These are phyloP conservation scores for Planococcus citri DNA, from an alignment of 1,140 invertebrate genomes.

Conservation along the genomic window DNA sequence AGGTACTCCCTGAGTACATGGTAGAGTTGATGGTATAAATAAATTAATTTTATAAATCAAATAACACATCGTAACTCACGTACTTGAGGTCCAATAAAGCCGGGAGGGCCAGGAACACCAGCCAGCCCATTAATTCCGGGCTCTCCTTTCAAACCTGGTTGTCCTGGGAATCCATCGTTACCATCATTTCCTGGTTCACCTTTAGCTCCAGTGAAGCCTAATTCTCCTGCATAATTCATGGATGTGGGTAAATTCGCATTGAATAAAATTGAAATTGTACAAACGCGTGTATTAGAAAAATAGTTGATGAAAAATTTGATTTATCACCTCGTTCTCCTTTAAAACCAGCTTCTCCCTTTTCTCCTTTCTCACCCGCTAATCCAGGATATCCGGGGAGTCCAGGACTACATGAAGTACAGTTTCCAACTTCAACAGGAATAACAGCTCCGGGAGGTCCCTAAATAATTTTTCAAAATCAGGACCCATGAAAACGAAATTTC, in stretches of 20 bases:
- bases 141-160: constrained; percentile 24
- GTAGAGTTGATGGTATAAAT: background rate
- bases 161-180: constrained; percentile 21
- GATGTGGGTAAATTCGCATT: too few relatives aligned
- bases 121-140: constrained; percentile 15
- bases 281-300: too few relatives aligned
- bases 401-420: background rate
- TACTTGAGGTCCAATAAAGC: background rate
- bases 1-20: constrained; percentile 3
- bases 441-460: constrained; percentile 18
- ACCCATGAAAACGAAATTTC: too few relatives aligned
- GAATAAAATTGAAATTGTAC: too few relatives aligned
- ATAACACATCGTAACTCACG: background rate
- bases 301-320: background rate
- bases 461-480: too few relatives aligned
- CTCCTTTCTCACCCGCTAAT: constrained; percentile 23
- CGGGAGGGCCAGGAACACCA: constrained; percentile 18
- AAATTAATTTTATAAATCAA: background rate
- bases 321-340: constrained; percentile 8
- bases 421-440: background rate
- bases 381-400: background rate
- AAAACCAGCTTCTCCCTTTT: constrained; percentile 24
- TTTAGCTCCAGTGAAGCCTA: background rate
- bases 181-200: background rate
- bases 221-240: background rate